These are phyloP conservation scores for Pangasianodon hypophthalmus DNA, from an alignment of 2,113 vertebrate genomes.

Conservation along the genomic window DNA sequence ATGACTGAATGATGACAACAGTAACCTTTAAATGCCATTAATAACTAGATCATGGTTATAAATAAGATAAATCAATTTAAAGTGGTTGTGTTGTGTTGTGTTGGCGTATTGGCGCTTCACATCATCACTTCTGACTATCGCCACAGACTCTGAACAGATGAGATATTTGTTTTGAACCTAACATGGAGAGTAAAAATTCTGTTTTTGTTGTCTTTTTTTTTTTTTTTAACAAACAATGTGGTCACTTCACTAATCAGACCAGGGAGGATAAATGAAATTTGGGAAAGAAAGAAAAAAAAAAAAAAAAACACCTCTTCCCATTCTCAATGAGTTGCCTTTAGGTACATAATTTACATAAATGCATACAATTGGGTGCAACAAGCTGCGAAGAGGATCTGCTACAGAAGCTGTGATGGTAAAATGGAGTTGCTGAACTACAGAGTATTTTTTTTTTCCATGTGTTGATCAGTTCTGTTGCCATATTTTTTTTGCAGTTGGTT, in stretches of 20 bases:
- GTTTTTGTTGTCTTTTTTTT: background rate
- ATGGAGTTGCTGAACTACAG: background rate
- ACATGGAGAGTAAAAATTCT: background rate
- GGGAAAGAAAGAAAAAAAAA: background rate
- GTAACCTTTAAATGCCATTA: background rate
- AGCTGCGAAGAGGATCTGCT: background rate
- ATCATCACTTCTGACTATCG: background rate
- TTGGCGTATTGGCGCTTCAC: background rate
- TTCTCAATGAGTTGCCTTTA: background rate
- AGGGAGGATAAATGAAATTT: background rate
- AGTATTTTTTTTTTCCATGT: background rate
- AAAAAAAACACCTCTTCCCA: background rate
- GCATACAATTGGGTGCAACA: background rate
- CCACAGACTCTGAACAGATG: background rate
- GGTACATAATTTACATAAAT: background rate
- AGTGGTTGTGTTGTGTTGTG: background rate
- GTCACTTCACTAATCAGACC: background rate
- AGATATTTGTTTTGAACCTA: background rate
- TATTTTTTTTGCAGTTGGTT: background rate
- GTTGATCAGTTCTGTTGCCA: background rate
- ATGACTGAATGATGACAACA: too few species aligned
- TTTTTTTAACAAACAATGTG: background rate
- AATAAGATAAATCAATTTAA: background rate
- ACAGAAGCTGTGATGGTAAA: background rate
- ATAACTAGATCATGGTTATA: background rate